Evolutionary conservation across 2,797 vertebrate species (phyloP).

Genomic region (Acanthurus tractus): DNA sequence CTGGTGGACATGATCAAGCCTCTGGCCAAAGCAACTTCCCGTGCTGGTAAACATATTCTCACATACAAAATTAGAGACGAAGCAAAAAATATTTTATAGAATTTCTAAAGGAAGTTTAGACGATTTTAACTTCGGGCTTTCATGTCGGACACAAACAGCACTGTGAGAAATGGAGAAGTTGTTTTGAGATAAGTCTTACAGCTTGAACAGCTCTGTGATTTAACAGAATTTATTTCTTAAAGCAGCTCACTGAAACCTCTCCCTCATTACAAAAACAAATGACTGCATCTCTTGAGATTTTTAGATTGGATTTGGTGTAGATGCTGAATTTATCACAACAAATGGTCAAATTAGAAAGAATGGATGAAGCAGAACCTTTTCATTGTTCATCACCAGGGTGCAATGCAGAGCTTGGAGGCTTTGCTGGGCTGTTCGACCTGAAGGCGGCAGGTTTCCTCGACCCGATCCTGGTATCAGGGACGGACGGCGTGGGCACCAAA

Average conservation of each 20-base stretch:
- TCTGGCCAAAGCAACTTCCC: constrained; percentile 93
- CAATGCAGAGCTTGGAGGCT: constrained; percentile 93
- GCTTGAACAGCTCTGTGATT: background rate
- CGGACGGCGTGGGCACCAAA: constrained; percentile 97
- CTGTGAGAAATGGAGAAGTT: no score
- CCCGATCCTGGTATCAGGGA: constrained; percentile 95
- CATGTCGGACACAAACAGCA: background rate
- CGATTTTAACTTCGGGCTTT: no score
- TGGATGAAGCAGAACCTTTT: background rate
- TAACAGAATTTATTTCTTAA: no score
- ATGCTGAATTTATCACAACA: no score
- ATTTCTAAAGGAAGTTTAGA: background rate
- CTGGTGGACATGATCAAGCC: constrained; percentile 95
- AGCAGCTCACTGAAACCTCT: no score
- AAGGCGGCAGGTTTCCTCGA: constrained; percentile 94
- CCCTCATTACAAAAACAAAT: no score
- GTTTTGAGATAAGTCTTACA: no score
- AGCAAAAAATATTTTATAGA: background rate
- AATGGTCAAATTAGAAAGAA: background rate
- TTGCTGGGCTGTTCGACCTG: constrained; percentile 96
- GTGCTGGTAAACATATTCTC: constrained; percentile 86
- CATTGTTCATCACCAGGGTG: constrained; percentile 85
- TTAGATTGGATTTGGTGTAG: no score
- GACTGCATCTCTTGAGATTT: no score
- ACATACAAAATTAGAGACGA: no score